phyloP scores from a whole-genome alignment of 2,888 invertebrate genomes.

The Ganaspis brasiliensis region DNA sequence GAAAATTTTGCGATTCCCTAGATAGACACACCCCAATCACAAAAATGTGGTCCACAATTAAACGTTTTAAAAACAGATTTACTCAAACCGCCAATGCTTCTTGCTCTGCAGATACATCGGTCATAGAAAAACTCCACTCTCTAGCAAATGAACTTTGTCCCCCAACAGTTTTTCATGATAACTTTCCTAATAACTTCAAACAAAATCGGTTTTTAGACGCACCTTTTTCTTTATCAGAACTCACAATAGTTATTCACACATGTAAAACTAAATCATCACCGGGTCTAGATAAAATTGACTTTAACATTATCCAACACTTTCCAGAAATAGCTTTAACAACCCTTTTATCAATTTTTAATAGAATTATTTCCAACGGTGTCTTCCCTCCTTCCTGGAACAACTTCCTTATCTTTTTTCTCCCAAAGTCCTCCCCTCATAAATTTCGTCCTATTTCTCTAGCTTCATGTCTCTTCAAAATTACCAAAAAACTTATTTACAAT shows the following conservation, averaged over 20 bases:
- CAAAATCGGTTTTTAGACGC: neutral
- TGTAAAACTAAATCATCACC: neutral
- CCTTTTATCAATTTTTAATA: neutral
- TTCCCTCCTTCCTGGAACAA: neutral
- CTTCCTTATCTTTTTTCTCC: neutral
- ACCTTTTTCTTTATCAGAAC: neutral
- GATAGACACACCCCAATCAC: neutral
- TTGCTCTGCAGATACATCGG: neutral
- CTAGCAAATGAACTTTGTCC: neutral
- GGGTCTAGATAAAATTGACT: neutral
- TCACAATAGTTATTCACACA: neutral
- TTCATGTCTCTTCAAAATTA: neutral
- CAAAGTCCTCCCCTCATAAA: neutral
- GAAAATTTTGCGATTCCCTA: neutral
- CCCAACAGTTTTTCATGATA: no score
- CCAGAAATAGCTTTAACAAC: neutral
- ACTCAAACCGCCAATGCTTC: neutral
- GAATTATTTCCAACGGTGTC: neutral
- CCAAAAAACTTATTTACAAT: conserved; percentile 34
- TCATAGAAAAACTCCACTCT: neutral
- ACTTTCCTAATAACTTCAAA: neutral
- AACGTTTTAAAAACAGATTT: neutral
- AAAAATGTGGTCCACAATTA: neutral
- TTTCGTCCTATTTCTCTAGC: neutral
- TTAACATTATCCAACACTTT: neutral